Evolutionary conservation across 2,888 invertebrate species (phyloP), one percentile per base, ranked within the genome.

Genomic region (Cheilosia pagana): DNA sequence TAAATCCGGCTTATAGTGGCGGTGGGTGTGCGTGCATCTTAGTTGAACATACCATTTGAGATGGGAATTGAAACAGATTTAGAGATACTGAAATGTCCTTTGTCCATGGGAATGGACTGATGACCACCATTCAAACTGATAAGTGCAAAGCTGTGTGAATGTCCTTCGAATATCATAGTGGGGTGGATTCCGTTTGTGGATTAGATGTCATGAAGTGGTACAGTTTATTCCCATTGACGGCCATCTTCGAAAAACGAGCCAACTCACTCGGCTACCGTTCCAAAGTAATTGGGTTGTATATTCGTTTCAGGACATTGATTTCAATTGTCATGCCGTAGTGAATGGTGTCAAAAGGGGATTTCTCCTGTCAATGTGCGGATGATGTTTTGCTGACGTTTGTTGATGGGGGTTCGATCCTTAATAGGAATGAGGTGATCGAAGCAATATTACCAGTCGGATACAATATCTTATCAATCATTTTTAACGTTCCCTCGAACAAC

Each of bases 261-360:
- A 28, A 16, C 23, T 25, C 14, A n/a, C 2, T 35, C 25, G 28
- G 5, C 45, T 10, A 28, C 2, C 12, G 12, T 31, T 45, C 3
- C 4, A 23, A 23, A 10, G 6, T 48, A 63, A 67, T 25, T 53
- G 52, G 43, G 41, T 14, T n/a, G 45, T 68, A 55, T 68, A 68
- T 68, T 55, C 55, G 43, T n/a, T 43, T 55, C 39, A 16, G 67
- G 28, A 43, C 67, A 67, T 67, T 67, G 43, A 67, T 53, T 67
- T 53, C 67, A 67, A 67, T 67, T 67, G 41, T 16, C 23, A n/a
- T 50, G 21, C 63, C 12, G 6, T 62, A 8, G 12, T 3, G 31
- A 62, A 62, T 62, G 35, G 12, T 12, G 35, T 12, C 3, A 3
- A 12, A 35, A 12, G 12, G 12, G 35, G 3, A 35, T 12, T 12